Conservation (phyloP, 2,888 invertebrate genomes). For the Eilema sororculum region DNA sequence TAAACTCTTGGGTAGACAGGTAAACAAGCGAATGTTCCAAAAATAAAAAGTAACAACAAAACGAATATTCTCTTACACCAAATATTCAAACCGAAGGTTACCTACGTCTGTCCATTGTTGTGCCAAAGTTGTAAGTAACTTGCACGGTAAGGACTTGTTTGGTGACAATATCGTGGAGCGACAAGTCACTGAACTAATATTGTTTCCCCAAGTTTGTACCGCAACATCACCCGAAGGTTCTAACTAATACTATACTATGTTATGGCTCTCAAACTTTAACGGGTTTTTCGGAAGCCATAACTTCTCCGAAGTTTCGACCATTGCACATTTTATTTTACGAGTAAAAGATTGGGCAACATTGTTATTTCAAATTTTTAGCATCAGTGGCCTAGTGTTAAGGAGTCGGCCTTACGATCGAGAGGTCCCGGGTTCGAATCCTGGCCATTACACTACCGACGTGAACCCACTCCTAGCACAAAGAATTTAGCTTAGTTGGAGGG, state of each 20-base stretch:
- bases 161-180: conserved; percentile 12
- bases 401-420: too few relatives aligned
- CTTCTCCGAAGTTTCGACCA: background rate
- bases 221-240: conserved; percentile 11
- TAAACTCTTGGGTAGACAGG: too few relatives aligned
- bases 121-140: background rate
- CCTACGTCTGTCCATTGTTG: background rate
- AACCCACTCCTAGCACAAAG: too few relatives aligned
- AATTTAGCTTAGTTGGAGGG: too few relatives aligned
- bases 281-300: background rate
- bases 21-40: too few relatives aligned
- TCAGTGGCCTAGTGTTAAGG: too few relatives aligned
- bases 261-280: conserved; percentile 7
- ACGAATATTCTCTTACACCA: background rate
- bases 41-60: too few relatives aligned
- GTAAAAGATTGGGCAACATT: background rate
- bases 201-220: conserved; percentile 10
- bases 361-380: too few relatives aligned
- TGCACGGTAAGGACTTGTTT: conserved; percentile 14
- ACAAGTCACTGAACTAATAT: conserved; percentile 15
- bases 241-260: background rate
- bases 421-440: too few relatives aligned
- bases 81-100: background rate
- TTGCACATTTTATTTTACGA: background rate
- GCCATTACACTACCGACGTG: too few relatives aligned